A percentile compares a stretch with the other conserved stretches of the same genome.
phyloP scores from a whole-genome alignment of 2,888 invertebrate species.

The Macrophya alboannulata region DNA sequence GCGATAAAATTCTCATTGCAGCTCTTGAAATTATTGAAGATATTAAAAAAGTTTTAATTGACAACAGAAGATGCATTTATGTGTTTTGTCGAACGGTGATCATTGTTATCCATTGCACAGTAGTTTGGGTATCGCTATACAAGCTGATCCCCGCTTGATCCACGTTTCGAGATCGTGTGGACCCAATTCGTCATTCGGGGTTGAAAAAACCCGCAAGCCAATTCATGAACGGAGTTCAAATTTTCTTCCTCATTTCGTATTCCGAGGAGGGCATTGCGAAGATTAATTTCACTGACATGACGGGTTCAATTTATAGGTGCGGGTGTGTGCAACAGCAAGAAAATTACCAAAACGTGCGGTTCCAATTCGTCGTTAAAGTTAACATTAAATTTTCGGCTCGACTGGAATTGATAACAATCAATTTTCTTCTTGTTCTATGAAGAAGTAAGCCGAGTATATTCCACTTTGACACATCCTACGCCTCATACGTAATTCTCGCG shows the following conservation, averaged over 20 bases:
- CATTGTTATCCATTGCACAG: not conserved
- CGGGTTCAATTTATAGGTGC: not conserved
- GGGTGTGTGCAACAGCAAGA: not conserved
- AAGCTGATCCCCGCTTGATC: not conserved
- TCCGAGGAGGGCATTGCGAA: constrained; percentile 20
- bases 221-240: not conserved
- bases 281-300: not conserved
- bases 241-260: constrained; percentile 40
- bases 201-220: not conserved
- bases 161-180: not conserved
- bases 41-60: not conserved
- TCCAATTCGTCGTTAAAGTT: not conserved
- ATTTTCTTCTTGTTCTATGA: not conserved
- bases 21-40: not conserved
- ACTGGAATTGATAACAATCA: not conserved
- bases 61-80: not conserved
- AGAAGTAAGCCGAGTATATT: not conserved
- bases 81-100: not conserved
- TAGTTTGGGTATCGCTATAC: not conserved
- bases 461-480: not conserved
- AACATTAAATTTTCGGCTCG: not conserved
- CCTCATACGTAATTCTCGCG: not conserved
- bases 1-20: too few species aligned
- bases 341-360: not conserved
- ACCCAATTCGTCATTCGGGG: not conserved